A percentile compares a stretch with the other conserved stretches of the same genome.
phyloP scores from a whole-genome alignment of 2,888 invertebrate species.

The Xestoiulus laeticollis region DNA sequence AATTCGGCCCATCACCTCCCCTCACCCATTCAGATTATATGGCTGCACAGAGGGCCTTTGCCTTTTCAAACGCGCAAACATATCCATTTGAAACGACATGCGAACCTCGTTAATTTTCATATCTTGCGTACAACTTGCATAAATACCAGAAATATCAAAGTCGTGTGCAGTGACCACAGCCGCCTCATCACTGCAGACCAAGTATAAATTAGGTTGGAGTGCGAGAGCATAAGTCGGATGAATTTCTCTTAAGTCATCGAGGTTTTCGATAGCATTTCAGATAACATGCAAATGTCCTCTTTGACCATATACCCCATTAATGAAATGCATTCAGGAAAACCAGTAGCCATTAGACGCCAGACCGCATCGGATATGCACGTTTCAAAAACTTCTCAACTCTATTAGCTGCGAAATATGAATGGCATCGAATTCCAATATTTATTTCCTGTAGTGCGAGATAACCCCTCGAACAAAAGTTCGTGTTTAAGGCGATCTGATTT shows the following conservation, averaged over 20 bases:
- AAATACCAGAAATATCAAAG: slow-evolving; percentile 1
- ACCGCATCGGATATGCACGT: background rate
- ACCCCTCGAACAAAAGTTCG: too few relatives aligned
- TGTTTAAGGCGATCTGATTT: too few relatives aligned
- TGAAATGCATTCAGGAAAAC: background rate
- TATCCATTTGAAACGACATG: background rate
- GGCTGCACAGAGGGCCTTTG: background rate
- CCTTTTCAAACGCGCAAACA: background rate
- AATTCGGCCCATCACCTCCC: background rate
- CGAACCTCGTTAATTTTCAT: background rate
- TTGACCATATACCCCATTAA: background rate
- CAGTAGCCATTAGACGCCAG: background rate
- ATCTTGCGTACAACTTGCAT: background rate
- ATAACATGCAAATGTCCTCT: background rate
- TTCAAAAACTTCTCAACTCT: background rate
- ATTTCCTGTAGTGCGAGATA: background rate
- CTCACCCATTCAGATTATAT: background rate
- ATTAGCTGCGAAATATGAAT: background rate
- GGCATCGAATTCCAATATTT: background rate
- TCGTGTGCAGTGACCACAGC: background rate
- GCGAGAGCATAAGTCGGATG: background rate
- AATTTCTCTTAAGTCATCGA: background rate
- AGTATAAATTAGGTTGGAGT: background rate
- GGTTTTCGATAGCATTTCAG: background rate
- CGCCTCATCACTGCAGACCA: background rate